Percentiles rank a stretch among this genome's conserved stretches.
These are phyloP conservation scores for Clivina fossor DNA, from an alignment of 2,888 invertebrate genomes.

Conservation along the genomic window DNA sequence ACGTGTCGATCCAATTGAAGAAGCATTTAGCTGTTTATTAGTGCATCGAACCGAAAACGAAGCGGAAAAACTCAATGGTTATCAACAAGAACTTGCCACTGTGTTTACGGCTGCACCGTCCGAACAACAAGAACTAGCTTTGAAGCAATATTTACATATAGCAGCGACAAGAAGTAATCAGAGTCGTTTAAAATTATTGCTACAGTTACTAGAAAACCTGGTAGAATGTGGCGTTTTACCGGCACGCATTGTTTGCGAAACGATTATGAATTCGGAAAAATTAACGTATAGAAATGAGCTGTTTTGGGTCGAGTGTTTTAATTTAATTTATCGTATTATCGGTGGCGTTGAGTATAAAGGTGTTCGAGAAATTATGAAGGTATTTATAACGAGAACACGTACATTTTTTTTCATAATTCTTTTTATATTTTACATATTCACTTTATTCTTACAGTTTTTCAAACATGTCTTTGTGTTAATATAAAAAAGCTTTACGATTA, in stretches of 20 bases:
- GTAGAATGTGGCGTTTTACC: slow-evolving; percentile 73
- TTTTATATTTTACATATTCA: too few relatives aligned
- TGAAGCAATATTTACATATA: slow-evolving; percentile 73
- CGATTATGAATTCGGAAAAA: slow-evolving; percentile 79
- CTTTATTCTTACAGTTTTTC: too few relatives aligned
- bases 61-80: slow-evolving; percentile 65
- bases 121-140: slow-evolving; percentile 74
- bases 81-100: slow-evolving; percentile 69
- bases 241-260: slow-evolving; percentile 84
- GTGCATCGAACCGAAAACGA: slow-evolving; percentile 75
- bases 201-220: slow-evolving; percentile 73
- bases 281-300: slow-evolving; percentile 77
- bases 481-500: too few relatives aligned
- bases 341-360: slow-evolving; percentile 95
- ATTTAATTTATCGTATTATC: slow-evolving; percentile 80
- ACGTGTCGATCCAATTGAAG: slow-evolving; percentile 80
- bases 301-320: slow-evolving; percentile 90
- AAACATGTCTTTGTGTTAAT: too few relatives aligned
- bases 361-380: slow-evolving; percentile 90
- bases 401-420: too few relatives aligned
- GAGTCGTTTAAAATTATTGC: slow-evolving; percentile 72
- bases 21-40: slow-evolving; percentile 86
- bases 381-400: too few relatives aligned
- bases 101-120: slow-evolving; percentile 66
- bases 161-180: slow-evolving; percentile 75